phyloP scores from a whole-genome alignment of 2,888 invertebrate species.

The Molorchus minor region DNA sequence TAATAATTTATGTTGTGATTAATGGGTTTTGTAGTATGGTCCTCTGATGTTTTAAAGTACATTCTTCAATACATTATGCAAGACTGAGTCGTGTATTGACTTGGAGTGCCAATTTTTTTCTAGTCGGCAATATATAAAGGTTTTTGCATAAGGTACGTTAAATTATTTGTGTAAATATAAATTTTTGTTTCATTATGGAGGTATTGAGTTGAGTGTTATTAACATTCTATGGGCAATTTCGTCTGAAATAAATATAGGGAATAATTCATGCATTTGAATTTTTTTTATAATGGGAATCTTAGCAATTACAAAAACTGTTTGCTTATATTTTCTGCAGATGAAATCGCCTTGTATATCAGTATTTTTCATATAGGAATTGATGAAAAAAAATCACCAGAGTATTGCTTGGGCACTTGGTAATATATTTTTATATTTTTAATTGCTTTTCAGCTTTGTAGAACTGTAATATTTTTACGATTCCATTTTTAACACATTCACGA shows the following conservation, averaged over 20 bases:
- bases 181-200: constrained; percentile 21
- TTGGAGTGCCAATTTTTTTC: constrained; percentile 57
- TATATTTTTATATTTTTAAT: constrained; percentile 36
- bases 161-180: constrained; percentile 21
- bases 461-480: constrained; percentile 31
- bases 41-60: constrained; percentile 28
- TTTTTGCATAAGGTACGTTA: constrained; percentile 20
- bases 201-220: constrained; percentile 18
- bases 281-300: no score
- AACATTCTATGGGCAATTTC: background rate
- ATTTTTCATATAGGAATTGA: constrained; percentile 30
- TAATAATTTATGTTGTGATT: constrained; percentile 18
- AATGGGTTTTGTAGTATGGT: constrained; percentile 25
- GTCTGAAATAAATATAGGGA: no score
- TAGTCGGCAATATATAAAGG: constrained; percentile 53
- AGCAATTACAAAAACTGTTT: no score
- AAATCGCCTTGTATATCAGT: constrained; percentile 11
- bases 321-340: no score
- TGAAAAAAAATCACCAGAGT: constrained; percentile 23
- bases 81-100: constrained; percentile 50
- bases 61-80: constrained; percentile 43
- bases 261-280: no score
- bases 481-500: constrained; percentile 30
- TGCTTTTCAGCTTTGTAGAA: constrained; percentile 32
- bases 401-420: constrained; percentile 25